Evolutionary conservation across 2,797 vertebrate species (phyloP), one percentile per base, ranked within the genome.

Genomic region (Rhadinocentrus ornatus): DNA sequence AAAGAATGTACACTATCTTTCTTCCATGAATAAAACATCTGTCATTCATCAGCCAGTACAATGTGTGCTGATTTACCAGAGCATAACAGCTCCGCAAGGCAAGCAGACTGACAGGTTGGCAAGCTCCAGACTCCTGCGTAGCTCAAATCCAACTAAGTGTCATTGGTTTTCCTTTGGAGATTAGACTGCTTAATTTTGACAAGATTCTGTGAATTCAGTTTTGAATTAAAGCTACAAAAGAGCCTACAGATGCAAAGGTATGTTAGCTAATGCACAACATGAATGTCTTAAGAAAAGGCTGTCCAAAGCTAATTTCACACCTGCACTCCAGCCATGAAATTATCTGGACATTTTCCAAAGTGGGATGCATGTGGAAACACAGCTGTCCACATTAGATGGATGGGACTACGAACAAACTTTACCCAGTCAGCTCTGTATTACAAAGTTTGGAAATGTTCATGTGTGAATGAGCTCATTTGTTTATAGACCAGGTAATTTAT

Each of bases 11-110:
- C 83, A 88, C 78, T 85, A 89, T 94, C 90, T 92, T 86, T 78
- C 69, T 71, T 74, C 82, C 80, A 87, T 91, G 88, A 91, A 92
- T 90, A 92, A 91, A 93, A 93, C 90, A 93, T 94, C 89, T 91
- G 91, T 90, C 91, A 88, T 90, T 93, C 89, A 93, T 91, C 90
- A 88, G 79, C 62, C 65, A 16, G 88, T 78, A 88, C 82, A 90
- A 87, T 85, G 82, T 89, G 87, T 88, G 84, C 74, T 22, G 72
- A 90, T 92, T 91, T 90, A 90, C 81, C 78, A 37, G 63, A 87
- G 84, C 83, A 83, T 69, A 80, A 77, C 78, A 83, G 82, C 71
- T 88, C 78, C 52, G 73, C 77, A n/a, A 73, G 60, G 64, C 46
- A 76, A 41, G 12, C 58, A 61, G 58, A n/a, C 29, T 4, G 29